Conservation (phyloP, 2,113 vertebrate genomes). For the Phoxinus phoxinus region DNA sequence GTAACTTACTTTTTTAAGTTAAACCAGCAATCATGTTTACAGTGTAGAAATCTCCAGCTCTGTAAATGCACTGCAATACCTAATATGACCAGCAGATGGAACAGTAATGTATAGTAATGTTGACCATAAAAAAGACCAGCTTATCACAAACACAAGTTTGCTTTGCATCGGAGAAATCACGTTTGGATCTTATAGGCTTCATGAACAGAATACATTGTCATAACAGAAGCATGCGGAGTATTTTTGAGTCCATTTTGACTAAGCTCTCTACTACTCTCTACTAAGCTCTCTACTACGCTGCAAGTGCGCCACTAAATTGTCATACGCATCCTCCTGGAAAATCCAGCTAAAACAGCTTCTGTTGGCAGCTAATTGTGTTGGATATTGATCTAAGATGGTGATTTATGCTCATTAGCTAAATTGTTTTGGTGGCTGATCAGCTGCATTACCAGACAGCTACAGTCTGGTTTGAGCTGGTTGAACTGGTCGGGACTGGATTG, state of each 20-base stretch:
- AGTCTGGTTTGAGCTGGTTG: constrained; percentile 2
- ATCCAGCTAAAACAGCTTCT: background rate
- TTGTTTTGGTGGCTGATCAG: background rate
- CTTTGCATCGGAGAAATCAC: background rate
- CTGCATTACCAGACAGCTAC: background rate
- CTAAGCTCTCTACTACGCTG: too few relatives aligned
- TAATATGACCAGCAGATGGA: constrained; percentile 27
- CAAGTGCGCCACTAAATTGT: background rate
- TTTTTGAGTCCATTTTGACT: background rate
- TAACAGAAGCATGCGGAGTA: background rate
- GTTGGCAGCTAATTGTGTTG: background rate
- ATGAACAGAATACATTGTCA: background rate
- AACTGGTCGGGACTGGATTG: constrained; percentile 24
- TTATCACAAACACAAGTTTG: background rate
- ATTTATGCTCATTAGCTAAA: background rate
- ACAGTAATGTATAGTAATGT: background rate
- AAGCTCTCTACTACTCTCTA: background rate
- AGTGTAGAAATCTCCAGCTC: background rate
- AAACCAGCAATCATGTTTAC: too few relatives aligned
- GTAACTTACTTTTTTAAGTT: too few relatives aligned
- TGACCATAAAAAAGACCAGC: background rate
- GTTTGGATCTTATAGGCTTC: background rate
- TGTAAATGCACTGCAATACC: background rate
- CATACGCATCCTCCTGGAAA: background rate
- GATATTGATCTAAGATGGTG: background rate